Conservation (phyloP, 1,140 invertebrate genomes). For the Heliothis virescens region DNA sequence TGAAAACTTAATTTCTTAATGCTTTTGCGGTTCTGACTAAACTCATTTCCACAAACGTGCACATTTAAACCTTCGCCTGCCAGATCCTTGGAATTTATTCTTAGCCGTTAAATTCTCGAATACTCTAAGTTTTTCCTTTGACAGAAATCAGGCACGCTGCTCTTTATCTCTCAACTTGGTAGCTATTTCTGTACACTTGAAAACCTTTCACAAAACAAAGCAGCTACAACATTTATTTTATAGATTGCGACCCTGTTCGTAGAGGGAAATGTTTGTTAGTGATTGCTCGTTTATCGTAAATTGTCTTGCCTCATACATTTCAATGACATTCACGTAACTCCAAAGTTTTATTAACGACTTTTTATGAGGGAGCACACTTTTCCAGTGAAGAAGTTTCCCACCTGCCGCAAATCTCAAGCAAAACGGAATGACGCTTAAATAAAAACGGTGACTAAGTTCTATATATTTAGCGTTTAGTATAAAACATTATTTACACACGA, state of each 20-base stretch:
- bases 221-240: background rate
- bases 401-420: background rate
- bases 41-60: background rate
- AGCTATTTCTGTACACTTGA: background rate
- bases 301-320: constrained; percentile 15
- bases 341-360: background rate
- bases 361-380: constrained; percentile 4
- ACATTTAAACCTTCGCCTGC: background rate
- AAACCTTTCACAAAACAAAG: no score
- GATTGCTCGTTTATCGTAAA: background rate
- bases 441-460: constrained; percentile 16
- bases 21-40: background rate
- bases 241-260: background rate
- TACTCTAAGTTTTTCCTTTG: background rate
- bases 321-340: constrained; percentile 21
- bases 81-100: constrained; percentile 12
- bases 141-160: background rate
- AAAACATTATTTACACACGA: constrained; percentile 6
- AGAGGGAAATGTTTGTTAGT: background rate
- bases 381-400: constrained; percentile 1
- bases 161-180: background rate
- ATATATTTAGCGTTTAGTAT: constrained; percentile 16
- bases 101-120: background rate
- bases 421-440: constrained; percentile 1
- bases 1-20: no score